A percentile compares a stretch with the other conserved stretches of the same genome.
Conservation (phyloP, 92 coral and sea anemone species). For the Zoanthus solanderi region DNA sequence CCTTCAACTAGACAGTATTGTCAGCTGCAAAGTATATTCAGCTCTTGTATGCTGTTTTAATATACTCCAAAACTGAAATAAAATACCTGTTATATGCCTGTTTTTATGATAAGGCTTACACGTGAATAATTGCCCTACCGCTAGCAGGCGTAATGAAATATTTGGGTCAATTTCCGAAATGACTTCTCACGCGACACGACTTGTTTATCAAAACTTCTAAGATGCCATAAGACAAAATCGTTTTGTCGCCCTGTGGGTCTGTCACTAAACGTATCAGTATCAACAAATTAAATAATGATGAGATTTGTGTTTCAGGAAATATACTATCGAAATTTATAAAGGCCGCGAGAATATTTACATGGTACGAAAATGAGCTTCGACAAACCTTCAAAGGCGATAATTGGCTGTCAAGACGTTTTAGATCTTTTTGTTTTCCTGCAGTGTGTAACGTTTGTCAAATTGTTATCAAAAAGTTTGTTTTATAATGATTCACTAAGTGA, state of each 20-base stretch:
- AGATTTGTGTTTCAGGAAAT: background rate
- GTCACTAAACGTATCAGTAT: slow-evolving; percentile 31
- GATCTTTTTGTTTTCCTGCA: too few species aligned
- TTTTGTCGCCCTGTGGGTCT: background rate
- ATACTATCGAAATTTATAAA: too few species aligned
- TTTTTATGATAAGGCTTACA: background rate
- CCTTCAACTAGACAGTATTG: background rate
- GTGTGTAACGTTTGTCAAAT: too few species aligned
- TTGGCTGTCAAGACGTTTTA: too few species aligned
- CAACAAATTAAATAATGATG: background rate
- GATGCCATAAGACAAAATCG: background rate
- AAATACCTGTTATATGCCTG: background rate
- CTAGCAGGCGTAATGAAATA: slow-evolving; percentile 3
- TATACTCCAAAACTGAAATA: background rate
- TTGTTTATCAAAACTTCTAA: background rate
- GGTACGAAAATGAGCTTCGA: too few species aligned
- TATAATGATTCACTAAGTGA: too few species aligned
- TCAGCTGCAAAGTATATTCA: background rate
- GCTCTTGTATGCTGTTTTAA: background rate
- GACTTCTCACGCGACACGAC: background rate
- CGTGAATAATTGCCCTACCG: background rate
- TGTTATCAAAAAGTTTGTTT: too few species aligned
- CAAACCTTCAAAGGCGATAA: too few species aligned
- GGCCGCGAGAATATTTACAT: too few species aligned
- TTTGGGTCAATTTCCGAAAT: background rate